phyloP scores from a whole-genome alignment of 2,888 invertebrate species.

The Mesochorus sp. region DNA sequence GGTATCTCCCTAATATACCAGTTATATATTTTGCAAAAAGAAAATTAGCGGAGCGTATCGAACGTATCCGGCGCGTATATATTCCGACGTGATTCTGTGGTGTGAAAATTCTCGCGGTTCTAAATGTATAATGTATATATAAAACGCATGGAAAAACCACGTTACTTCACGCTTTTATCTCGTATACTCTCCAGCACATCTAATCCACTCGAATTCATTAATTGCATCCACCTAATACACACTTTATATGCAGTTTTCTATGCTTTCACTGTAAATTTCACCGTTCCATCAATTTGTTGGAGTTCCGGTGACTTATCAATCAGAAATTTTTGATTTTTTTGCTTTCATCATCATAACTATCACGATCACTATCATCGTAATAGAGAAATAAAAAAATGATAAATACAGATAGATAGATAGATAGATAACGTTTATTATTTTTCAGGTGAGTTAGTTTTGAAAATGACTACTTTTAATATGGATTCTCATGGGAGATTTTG shows the following conservation, averaged over 20 bases:
- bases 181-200: background rate
- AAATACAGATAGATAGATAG: too few relatives aligned
- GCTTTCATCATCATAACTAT: background rate
- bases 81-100: slow-evolving; percentile 22
- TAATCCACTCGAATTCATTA: slow-evolving; percentile 28
- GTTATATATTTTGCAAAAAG: slow-evolving; percentile 16
- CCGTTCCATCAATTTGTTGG: slow-evolving; percentile 31
- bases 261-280: slow-evolving; percentile 53
- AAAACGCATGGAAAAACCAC: slow-evolving; percentile 5
- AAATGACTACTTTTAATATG: too few relatives aligned
- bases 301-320: background rate
- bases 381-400: too few relatives aligned
- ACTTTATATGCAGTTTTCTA: slow-evolving; percentile 39
- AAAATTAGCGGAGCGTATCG: slow-evolving; percentile 47
- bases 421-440: too few relatives aligned
- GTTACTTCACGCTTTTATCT: slow-evolving; percentile 45
- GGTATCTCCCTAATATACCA: slow-evolving; percentile 22
- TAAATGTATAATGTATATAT: background rate
- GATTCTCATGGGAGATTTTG: too few relatives aligned
- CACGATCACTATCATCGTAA: too few relatives aligned
- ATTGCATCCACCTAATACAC: slow-evolving; percentile 38
- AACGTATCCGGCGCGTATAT: slow-evolving; percentile 51
- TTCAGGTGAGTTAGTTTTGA: too few relatives aligned
- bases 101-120: slow-evolving; percentile 50
- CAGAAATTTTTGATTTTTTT: background rate